Conservation (phyloP, 2,113 vertebrate genomes). For the Anguilla japonica region DNA sequence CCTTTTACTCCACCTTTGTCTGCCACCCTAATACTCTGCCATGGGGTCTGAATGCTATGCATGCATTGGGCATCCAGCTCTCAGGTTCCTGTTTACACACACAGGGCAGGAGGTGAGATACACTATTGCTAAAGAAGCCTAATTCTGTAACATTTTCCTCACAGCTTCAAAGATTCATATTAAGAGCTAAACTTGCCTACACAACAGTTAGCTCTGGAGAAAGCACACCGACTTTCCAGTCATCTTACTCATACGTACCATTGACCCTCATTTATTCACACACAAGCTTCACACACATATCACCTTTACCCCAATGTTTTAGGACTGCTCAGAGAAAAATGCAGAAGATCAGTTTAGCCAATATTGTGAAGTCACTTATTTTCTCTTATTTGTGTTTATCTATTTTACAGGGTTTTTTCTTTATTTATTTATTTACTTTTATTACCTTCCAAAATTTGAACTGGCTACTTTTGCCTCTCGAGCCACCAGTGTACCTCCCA, state of each 20-base stretch:
- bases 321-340: too few species aligned
- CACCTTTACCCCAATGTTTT: too few species aligned
- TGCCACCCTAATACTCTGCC: background rate
- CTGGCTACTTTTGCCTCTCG: background rate
- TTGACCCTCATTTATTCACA: too few species aligned
- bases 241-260: too few species aligned
- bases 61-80: constrained; percentile 12
- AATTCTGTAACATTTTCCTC: background rate
- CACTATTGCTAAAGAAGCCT: background rate
- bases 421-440: background rate
- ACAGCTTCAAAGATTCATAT: background rate
- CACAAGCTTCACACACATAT: too few species aligned
- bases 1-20: background rate
- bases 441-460: background rate
- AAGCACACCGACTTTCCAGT: too few species aligned
- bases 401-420: background rate
- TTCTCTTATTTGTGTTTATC: background rate
- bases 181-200: background rate
- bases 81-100: constrained; percentile 35
- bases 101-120: background rate
- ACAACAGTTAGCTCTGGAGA: background rate
- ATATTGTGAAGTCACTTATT: background rate
- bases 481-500: too few species aligned
- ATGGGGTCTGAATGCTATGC: background rate
- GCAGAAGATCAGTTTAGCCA: too few species aligned